A percentile compares a stretch with the other conserved stretches of the same genome.
phyloP scores from a whole-genome alignment of 2,113 vertebrate genomes.

The Athene noctua region DNA sequence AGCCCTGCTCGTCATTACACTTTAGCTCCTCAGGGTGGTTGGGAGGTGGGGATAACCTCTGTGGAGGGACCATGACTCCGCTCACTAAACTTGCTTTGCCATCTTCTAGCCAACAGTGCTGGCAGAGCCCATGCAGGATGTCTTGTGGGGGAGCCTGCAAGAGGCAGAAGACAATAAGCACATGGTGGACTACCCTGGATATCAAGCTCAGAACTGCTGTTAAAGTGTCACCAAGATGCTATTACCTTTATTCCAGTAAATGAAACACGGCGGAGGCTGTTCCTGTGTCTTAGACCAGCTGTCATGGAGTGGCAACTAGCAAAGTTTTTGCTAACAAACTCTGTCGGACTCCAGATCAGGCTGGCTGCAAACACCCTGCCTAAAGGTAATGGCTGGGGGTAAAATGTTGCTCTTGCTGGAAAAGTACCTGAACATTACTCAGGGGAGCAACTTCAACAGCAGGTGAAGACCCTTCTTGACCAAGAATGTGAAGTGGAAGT shows the following conservation, averaged over 20 bases:
- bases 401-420: neutral
- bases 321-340: neutral
- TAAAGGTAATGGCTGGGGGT: neutral
- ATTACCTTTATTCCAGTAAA: neutral
- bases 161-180: neutral
- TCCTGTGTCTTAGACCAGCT: neutral
- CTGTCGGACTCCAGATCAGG: neutral
- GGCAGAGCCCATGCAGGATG: neutral
- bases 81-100: neutral
- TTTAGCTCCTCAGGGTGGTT: neutral
- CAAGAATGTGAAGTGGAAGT: neutral
- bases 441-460: neutral
- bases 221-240: neutral
- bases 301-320: neutral
- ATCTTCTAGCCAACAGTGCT: neutral
- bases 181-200: neutral
- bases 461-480: neutral
- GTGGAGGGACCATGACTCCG: neutral
- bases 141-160: neutral
- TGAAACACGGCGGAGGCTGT: rapidly evolving
- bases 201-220: neutral
- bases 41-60: neutral
- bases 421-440: rapidly evolving
- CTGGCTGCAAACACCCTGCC: neutral
- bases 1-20: neutral